Evolutionary conservation across 2,888 invertebrate species (phyloP).

Genomic region (Diaprepes abbreviatus): DNA sequence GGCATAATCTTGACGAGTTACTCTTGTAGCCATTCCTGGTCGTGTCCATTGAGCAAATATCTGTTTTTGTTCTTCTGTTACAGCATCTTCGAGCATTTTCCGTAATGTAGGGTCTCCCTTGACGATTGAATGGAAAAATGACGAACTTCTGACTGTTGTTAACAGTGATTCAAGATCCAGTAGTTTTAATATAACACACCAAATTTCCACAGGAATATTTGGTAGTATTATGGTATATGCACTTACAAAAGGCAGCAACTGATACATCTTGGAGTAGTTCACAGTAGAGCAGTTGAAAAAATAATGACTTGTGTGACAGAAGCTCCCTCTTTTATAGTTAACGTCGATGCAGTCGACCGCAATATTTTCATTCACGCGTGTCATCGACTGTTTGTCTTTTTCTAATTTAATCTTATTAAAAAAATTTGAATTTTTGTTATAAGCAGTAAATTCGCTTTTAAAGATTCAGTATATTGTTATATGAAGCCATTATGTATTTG

Average conservation of each 20-base stretch:
- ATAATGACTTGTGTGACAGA: constrained; percentile 58
- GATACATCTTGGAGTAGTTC: not conserved
- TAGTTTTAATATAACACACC: constrained; percentile 1
- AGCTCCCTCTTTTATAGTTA: not conserved
- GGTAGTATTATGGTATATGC: not conserved
- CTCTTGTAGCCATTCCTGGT: not conserved
- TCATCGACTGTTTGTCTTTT: too few species aligned
- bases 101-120: not conserved
- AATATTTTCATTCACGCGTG: not conserved
- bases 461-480: too few species aligned
- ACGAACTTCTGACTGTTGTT: not conserved
- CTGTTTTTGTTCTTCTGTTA: not conserved
- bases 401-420: too few species aligned
- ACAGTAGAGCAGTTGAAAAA: not conserved
- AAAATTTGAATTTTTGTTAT: too few species aligned
- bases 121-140: not conserved
- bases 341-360: constrained; percentile 78
- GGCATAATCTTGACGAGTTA: constrained; percentile 4
- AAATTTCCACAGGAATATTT: constrained; percentile 2
- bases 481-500: too few species aligned
- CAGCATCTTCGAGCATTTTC: not conserved
- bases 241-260: constrained; percentile 1
- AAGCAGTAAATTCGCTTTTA: too few species aligned
- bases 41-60: not conserved
- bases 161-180: not conserved